These are phyloP conservation scores for Encarsia formosa DNA, from an alignment of 2,888 invertebrate species.

Conservation along the genomic window DNA sequence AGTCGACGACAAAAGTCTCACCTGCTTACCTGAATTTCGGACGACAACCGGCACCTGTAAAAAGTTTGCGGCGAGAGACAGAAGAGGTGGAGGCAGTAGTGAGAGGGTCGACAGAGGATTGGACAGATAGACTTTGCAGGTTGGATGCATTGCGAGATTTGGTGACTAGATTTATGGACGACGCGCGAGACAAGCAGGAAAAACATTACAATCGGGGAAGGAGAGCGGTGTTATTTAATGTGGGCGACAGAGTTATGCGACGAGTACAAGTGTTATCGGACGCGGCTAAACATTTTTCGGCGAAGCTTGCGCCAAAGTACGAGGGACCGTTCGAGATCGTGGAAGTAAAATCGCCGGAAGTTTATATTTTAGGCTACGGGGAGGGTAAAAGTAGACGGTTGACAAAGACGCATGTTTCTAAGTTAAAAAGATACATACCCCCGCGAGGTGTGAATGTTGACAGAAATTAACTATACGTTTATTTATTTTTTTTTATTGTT, in stretches of 20 bases:
- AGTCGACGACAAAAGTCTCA: neutral
- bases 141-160: too few relatives aligned
- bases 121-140: constrained; percentile 5
- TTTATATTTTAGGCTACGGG: neutral
- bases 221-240: neutral
- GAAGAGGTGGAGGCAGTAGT: too few relatives aligned
- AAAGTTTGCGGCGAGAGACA: too few relatives aligned
- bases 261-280: neutral
- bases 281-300: neutral
- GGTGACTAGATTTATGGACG: neutral
- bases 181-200: neutral
- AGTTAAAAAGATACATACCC: too few relatives aligned
- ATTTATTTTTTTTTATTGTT: too few relatives aligned
- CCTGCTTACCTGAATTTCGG: too few relatives aligned
- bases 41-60: too few relatives aligned
- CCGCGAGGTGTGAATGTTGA: too few relatives aligned
- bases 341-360: neutral
- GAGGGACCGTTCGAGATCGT: neutral
- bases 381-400: too few relatives aligned
- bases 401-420: too few relatives aligned
- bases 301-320: neutral
- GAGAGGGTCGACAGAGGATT: too few relatives aligned
- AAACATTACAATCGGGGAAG: neutral
- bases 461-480: too few relatives aligned
- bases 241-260: neutral